Percentiles rank a stretch among this genome's conserved stretches.
Conservation (phyloP, 1,140 invertebrate genomes). For the Andrena cerasifolii region DNA sequence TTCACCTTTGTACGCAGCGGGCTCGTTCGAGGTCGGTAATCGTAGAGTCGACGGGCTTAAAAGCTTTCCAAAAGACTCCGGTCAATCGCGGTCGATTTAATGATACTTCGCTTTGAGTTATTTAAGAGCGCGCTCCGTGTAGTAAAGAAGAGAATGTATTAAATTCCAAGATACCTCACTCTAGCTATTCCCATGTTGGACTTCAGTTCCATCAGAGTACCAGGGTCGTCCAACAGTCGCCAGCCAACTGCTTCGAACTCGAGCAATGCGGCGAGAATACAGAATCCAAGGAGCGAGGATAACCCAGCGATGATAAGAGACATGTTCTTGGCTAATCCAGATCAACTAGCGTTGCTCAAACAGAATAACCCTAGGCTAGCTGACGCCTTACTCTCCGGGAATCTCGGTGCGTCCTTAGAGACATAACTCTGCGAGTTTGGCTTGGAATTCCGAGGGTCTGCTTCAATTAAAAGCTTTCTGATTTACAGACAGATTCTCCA, state of each 20-base stretch:
- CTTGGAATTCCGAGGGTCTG: not conserved
- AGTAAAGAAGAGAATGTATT: conserved; percentile 51
- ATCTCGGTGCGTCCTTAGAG: conserved; percentile 84
- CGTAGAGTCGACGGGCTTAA: too few relatives aligned
- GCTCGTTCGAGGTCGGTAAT: too few relatives aligned
- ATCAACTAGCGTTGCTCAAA: conserved; percentile 94
- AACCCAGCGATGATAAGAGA: conserved; percentile 94
- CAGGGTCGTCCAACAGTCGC: conserved; percentile 79
- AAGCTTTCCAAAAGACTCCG: conserved; percentile 7
- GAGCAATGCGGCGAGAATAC: conserved; percentile 67
- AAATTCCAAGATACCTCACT: conserved; percentile 64
- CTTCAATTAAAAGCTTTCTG: not conserved
- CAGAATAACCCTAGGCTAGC: conserved; percentile 97
- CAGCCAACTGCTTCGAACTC: conserved; percentile 57
- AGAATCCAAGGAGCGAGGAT: conserved; percentile 85
- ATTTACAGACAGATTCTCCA: conserved; percentile 89
- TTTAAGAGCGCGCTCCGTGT: conserved; percentile 3
- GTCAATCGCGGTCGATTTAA: not conserved
- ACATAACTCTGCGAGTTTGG: conserved; percentile 1
- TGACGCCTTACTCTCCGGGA: conserved; percentile 93
- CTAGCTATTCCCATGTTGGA: conserved; percentile 86
- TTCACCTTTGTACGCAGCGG: not conserved
- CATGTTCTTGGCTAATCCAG: conserved; percentile 95
- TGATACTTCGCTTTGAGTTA: conserved; percentile 1
- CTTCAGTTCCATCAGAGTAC: conserved; percentile 93